Evolutionary conservation across 2,113 vertebrate species (phyloP).

Genomic region (Nesoenas mayeri): DNA sequence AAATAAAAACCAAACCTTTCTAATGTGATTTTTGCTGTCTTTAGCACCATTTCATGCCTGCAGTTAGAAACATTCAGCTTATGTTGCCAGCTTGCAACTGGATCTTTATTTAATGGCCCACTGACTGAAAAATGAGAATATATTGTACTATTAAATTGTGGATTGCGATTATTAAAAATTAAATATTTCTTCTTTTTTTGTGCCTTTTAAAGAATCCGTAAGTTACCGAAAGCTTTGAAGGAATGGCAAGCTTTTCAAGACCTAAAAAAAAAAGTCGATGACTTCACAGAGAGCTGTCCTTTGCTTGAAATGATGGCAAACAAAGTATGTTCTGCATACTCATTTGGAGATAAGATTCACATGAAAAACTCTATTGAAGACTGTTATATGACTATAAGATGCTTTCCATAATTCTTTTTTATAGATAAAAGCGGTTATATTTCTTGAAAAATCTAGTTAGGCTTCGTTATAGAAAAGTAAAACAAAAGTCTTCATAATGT

Average conservation of each 20-base stretch:
- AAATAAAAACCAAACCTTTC: neutral
- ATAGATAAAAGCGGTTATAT: neutral
- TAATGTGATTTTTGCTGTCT: neutral
- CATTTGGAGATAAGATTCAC: conserved; percentile 3
- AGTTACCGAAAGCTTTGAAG: conserved; percentile 82
- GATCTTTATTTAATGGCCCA: neutral
- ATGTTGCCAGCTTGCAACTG: neutral
- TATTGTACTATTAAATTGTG: neutral
- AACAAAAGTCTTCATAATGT: neutral
- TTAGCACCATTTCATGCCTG: neutral
- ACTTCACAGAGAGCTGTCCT: conserved; percentile 84
- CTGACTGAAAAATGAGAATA: neutral
- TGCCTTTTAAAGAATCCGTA: conserved; percentile 74
- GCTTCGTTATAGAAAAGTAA: neutral
- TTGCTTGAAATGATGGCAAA: conserved; percentile 86
- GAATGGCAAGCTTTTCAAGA: conserved; percentile 85
- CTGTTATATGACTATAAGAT: neutral
- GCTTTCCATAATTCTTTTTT: neutral
- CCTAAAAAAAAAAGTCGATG: conserved; percentile 82
- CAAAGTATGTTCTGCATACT: conserved; percentile 71
- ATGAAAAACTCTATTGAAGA: neutral
- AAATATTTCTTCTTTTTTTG: neutral
- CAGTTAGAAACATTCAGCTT: neutral
- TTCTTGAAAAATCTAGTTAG: neutral
- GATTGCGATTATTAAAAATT: neutral